Evolutionary conservation across 2,888 invertebrate species (phyloP).

Genomic region (Caenorhabditis afra): DNA sequence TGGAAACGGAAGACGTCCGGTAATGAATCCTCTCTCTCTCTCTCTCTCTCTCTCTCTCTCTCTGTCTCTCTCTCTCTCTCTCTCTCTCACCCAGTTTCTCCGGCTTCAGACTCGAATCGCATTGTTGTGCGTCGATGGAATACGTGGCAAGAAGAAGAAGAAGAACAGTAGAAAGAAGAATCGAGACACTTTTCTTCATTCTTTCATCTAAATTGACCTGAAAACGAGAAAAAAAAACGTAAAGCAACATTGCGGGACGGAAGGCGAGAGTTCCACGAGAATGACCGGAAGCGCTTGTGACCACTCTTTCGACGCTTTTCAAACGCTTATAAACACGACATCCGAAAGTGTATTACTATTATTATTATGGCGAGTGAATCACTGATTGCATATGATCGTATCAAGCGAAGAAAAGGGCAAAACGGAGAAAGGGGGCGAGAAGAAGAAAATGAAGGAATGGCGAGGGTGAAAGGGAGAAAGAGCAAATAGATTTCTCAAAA

Average conservation of each 20-base stretch:
- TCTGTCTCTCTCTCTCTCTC: slow-evolving; percentile 14
- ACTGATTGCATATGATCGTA: slow-evolving; percentile 7
- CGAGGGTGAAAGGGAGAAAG: slow-evolving; percentile 1
- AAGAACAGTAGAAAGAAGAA: no score
- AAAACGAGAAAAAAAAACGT: slow-evolving; percentile 19
- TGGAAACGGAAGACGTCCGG: slow-evolving; percentile 15
- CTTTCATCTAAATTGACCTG: slow-evolving; percentile 28
- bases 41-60: slow-evolving; percentile 34
- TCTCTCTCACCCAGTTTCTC: slow-evolving; percentile 44
- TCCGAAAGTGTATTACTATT: no score
- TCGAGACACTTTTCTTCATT: slow-evolving; percentile 16
- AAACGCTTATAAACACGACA: slow-evolving; percentile 10
- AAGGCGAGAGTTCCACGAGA: slow-evolving; percentile 12
- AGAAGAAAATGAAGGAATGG: slow-evolving; percentile 8
- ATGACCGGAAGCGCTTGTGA: slow-evolving; percentile 52
- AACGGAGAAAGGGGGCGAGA: not conserved
- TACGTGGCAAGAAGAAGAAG: not conserved
- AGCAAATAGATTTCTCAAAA: slow-evolving; percentile 35
- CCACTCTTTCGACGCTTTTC: not conserved
- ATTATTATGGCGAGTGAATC: slow-evolving; percentile 3
- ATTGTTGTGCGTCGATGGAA: slow-evolving; percentile 8
- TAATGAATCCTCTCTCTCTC: not conserved
- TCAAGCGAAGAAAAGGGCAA: no score
- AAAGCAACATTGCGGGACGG: slow-evolving; percentile 38
- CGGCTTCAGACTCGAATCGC: slow-evolving; percentile 45